These are phyloP conservation scores for Psix sp. DNA, from an alignment of 1,140 invertebrate species.

Conservation along the genomic window DNA sequence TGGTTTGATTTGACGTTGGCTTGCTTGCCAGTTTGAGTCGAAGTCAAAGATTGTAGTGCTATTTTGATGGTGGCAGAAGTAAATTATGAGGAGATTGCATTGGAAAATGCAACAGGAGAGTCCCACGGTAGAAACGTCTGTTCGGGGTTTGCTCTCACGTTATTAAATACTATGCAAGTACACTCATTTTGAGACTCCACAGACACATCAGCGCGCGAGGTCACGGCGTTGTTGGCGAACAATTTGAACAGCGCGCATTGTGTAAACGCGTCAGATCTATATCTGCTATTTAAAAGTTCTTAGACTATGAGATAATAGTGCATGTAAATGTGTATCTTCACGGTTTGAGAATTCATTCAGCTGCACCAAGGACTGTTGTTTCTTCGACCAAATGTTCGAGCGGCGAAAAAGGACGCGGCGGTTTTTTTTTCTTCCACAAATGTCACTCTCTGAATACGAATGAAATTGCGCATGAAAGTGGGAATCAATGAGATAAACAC, in stretches of 20 bases:
- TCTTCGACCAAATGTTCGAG: constrained; percentile 5
- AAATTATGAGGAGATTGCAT: constrained; percentile 49
- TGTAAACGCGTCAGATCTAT: constrained; percentile 19
- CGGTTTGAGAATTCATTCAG: constrained; percentile 14
- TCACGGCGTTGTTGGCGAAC: constrained; percentile 33
- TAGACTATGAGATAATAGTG: constrained; percentile 26
- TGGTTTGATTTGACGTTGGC: too few relatives aligned
- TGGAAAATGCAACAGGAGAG: constrained; percentile 53
- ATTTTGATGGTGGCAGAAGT: constrained; percentile 35
- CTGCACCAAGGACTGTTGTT: constrained; percentile 7
- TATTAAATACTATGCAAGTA: constrained; percentile 68
- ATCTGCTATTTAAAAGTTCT: constrained; percentile 15
- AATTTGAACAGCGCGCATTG: constrained; percentile 39
- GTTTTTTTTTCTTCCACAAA: too few relatives aligned
- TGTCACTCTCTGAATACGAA: neutral
- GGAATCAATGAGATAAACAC: constrained; percentile 20
- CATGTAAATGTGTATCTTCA: constrained; percentile 23
- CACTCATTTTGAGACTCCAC: constrained; percentile 54
- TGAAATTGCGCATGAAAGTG: too few relatives aligned
- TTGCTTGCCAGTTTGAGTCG: neutral
- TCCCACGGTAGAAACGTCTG: constrained; percentile 62
- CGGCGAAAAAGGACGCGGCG: too few relatives aligned
- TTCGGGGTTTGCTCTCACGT: constrained; percentile 58
- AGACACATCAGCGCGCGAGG: constrained; percentile 43
- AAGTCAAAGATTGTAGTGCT: neutral